Percentiles rank a stretch among this genome's conserved stretches.
Evolutionary conservation across 2,113 vertebrate species (phyloP).

Genomic region (Lamprotornis superbus): DNA sequence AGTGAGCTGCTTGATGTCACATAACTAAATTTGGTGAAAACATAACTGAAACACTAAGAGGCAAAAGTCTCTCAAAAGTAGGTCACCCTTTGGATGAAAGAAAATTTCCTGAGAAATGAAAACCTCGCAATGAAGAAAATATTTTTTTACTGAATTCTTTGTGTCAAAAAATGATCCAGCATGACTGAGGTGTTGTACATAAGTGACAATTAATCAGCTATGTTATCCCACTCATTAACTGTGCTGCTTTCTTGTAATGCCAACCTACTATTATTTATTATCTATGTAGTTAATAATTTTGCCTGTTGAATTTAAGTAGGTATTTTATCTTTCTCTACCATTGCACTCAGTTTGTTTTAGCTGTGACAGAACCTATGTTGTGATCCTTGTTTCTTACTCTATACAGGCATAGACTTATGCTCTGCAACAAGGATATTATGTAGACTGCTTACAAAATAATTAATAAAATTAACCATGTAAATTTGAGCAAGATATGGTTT

Average conservation of each 20-base stretch:
- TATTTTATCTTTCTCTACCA: neutral
- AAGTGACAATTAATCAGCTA: neutral
- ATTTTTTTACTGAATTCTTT: neutral
- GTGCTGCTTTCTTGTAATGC: neutral
- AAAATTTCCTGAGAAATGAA: neutral
- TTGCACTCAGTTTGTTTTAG: neutral
- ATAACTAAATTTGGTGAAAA: neutral
- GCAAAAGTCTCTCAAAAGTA: neutral
- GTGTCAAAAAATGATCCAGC: neutral
- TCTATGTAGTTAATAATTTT: neutral
- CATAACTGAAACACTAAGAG: neutral
- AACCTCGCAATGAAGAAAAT: neutral
- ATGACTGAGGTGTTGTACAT: neutral
- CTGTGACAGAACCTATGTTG: neutral
- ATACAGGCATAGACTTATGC: neutral
- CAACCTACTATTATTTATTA: neutral
- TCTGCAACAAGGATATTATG: neutral
- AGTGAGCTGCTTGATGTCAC: neutral
- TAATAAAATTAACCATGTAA: neutral
- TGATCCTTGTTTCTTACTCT: neutral
- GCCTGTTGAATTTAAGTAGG: neutral
- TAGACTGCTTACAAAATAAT: neutral
- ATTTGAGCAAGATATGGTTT: neutral
- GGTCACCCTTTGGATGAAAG: neutral
- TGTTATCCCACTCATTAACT: neutral